A percentile compares a stretch with the other conserved stretches of the same genome.
phyloP scores from a whole-genome alignment of 2,797 vertebrate species.

The Coranthus polyacanthus region DNA sequence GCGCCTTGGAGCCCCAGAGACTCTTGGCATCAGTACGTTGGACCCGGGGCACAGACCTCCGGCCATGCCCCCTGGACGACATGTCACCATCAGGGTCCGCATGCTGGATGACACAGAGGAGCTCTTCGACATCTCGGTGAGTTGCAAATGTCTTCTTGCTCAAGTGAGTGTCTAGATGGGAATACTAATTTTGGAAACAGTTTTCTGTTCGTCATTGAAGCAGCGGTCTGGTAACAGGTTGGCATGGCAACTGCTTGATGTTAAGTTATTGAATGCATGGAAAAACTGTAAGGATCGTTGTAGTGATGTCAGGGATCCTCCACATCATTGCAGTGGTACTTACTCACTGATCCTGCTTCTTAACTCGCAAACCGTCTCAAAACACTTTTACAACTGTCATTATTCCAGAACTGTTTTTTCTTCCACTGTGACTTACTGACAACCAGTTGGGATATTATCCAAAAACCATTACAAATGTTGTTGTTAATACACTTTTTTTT shows the following conservation, averaged over 20 bases:
- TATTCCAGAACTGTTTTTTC: constrained; percentile 2
- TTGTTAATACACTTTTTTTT: too few species aligned
- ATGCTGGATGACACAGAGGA: constrained; percentile 97
- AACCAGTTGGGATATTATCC: constrained; percentile 1
- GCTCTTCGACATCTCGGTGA: constrained; percentile 96
- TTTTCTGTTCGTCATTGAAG: constrained; percentile 24
- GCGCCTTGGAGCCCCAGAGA: constrained; percentile 93
- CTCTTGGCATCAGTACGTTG: constrained; percentile 96
- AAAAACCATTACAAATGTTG: too few species aligned
- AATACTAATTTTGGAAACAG: constrained; percentile 39
- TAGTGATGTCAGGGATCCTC: constrained; percentile 37
- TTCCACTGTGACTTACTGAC: constrained; percentile 3
- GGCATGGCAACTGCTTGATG: constrained; percentile 80
- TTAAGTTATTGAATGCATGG: constrained; percentile 64
- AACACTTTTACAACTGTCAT: constrained; percentile 10
- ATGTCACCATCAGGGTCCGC: constrained; percentile 92
- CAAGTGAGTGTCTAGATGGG: constrained; percentile 1
- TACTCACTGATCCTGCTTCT: constrained; percentile 11
- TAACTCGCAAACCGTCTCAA: constrained; percentile 21
- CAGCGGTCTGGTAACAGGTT: constrained; percentile 72
- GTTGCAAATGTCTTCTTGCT: constrained; percentile 48
- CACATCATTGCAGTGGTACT: constrained; percentile 28
- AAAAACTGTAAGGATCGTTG: constrained; percentile 51
- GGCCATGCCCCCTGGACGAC: constrained; percentile 90
- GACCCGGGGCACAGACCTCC: constrained; percentile 93